Base-by-base conservation (phyloP, 2,888 invertebrate genomes). In the Cheilosia scutellata region DNA sequence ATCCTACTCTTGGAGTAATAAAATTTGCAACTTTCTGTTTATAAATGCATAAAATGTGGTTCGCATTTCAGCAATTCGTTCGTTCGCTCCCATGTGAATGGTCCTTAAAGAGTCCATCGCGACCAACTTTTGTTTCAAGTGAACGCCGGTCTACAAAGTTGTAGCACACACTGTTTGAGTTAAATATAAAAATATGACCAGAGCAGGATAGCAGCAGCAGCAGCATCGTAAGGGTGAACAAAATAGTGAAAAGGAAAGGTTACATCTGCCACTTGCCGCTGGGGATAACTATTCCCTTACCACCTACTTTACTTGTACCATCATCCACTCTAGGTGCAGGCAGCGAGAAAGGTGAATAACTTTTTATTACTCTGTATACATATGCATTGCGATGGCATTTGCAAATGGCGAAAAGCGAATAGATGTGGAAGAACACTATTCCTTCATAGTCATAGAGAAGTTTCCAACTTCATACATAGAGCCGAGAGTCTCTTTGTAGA, bases 291-390 rank as follows among this genome's bases (percentile, higher is more conserved):
- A 65, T 62, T 62, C 31, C 51, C 57, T 65, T 62, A 47, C 44
- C 31, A n/a, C 63, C 57, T 7, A 40, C 51, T 16, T 16, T 49
- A 25, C 57, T 55, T 31, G 16, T 16, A n/a, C 25, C 4, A 13
- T 13, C 20, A 33, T 16, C 42, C 47, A 47, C 29, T 29, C 55
- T 33, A 49, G 29, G 75, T 80, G 44, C 53, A 47, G 33, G 55
- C 31, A 63, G 66, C 31, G 47, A 57, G 51, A 76, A 58, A 82
- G 82, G 78, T 78, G 72, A 78, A 78, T 78, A 78, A 77, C 82
- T 78, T 78, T 66, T 72, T 72, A 68, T 62, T 42, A 11, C 82
- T 27, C 42, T 44, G n/a, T 62, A 57, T 51, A 20, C 20, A 20
- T 20, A 58, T 65, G 78, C 47, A 74, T 27, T 72, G 72, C 72